phyloP scores from a whole-genome alignment of 1,140 invertebrate genomes.

The Macrosteles quadrilineatus region DNA sequence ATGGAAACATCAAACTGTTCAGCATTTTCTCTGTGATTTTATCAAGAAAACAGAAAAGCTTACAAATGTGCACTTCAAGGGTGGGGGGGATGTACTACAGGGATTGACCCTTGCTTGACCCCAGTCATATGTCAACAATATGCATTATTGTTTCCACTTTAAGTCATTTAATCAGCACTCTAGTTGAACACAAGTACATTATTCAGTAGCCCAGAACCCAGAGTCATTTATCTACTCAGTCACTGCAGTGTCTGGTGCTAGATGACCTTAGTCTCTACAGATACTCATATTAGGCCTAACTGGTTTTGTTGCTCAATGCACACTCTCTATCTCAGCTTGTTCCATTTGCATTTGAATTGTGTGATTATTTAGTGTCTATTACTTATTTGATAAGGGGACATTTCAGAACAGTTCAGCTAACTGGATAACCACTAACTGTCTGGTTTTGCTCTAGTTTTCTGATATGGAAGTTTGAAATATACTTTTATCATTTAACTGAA shows the following conservation, averaged over 20 bases:
- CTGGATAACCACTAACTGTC: not conserved
- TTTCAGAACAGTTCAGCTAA: not conserved
- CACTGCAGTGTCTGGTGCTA: not conserved
- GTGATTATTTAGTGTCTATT: not conserved
- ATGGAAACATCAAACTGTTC: no score
- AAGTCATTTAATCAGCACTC: not conserved
- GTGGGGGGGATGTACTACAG: no score
- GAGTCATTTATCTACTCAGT: not conserved
- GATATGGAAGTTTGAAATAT: no score
- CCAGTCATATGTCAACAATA: no score
- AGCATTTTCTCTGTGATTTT: no score
- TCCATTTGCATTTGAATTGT: not conserved
- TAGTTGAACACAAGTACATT: not conserved
- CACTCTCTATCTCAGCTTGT: not conserved
- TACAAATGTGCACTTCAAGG: no score
- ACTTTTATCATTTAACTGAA: no score
- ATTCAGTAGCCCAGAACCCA: not conserved
- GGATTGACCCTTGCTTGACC: no score
- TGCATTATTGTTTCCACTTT: no score
- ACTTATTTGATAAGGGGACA: slow-evolving; percentile 5
- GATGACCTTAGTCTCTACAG: not conserved
- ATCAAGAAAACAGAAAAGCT: no score
- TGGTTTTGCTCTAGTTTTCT: no score
- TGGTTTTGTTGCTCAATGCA: slow-evolving; percentile 8
- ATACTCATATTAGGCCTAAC: slow-evolving; percentile 12